These are phyloP conservation scores for Nephila pilipes DNA, from an alignment of 1,140 invertebrate species.

Conservation along the genomic window DNA sequence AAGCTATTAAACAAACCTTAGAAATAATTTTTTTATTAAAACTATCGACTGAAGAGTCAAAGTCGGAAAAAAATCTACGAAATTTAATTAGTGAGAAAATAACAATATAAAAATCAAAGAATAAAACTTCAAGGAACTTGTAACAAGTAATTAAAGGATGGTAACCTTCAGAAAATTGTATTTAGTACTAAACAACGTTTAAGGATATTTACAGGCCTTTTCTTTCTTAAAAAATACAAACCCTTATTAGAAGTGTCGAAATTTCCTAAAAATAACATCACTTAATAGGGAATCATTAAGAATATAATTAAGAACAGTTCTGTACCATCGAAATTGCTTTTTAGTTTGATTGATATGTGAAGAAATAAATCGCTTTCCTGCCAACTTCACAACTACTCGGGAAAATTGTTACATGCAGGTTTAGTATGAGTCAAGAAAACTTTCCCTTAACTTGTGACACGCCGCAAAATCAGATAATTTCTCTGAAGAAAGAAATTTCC, in stretches of 20 bases:
- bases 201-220: neutral
- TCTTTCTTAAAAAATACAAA: neutral
- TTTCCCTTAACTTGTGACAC: neutral
- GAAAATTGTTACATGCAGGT: neutral
- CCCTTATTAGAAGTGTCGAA: constrained; percentile 3
- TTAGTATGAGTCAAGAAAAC: neutral
- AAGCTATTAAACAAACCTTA: too few relatives aligned
- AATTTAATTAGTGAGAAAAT: too few relatives aligned
- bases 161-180: neutral
- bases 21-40: too few relatives aligned
- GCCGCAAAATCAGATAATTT: constrained; percentile 26
- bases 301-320: constrained; percentile 10
- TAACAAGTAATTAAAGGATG: neutral
- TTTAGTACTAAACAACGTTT: neutral
- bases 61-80: too few relatives aligned
- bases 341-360: constrained; percentile 9
- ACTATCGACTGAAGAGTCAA: too few relatives aligned
- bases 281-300: constrained; percentile 25
- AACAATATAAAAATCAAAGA: neutral
- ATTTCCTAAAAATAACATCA: constrained; percentile 8
- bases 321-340: neutral
- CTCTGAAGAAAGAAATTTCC: neutral
- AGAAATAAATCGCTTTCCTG: constrained; percentile 1
- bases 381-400: neutral
- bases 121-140: neutral